These are phyloP conservation scores for Rhea pennata DNA, from an alignment of 2,113 vertebrate species.

Conservation along the genomic window DNA sequence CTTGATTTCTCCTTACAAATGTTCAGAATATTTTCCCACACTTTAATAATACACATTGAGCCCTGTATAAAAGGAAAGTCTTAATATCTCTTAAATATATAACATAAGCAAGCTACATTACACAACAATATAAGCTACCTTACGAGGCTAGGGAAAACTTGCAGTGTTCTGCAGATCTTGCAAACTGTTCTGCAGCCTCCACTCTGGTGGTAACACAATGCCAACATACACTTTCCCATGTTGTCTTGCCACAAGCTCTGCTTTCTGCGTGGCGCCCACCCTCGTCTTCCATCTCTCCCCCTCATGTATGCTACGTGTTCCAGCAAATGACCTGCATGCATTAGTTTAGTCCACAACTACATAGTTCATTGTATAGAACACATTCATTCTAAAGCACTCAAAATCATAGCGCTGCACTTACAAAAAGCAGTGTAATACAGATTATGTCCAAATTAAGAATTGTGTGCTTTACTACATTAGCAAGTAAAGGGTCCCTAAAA, in stretches of 20 bases:
- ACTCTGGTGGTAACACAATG: fast-evolving
- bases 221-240: background rate
- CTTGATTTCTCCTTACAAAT: background rate
- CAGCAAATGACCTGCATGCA: background rate
- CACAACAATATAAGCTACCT: background rate
- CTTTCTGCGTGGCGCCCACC: background rate
- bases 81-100: background rate
- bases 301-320: fast-evolving
- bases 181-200: background rate
- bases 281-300: background rate
- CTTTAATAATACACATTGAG: background rate
- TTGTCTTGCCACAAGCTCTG: background rate
- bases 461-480: fast-evolving
- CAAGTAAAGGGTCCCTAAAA: background rate
- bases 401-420: background rate
- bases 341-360: background rate
- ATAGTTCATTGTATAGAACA: background rate
- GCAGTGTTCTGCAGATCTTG: background rate
- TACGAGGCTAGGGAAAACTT: background rate
- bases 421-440: background rate
- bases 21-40: background rate
- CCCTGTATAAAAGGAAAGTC: background rate
- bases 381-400: fast-evolving
- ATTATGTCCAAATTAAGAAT: background rate
- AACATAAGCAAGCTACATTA: background rate